Evolutionary conservation across 2,113 vertebrate species (phyloP).

Genomic region (Zeus faber): DNA sequence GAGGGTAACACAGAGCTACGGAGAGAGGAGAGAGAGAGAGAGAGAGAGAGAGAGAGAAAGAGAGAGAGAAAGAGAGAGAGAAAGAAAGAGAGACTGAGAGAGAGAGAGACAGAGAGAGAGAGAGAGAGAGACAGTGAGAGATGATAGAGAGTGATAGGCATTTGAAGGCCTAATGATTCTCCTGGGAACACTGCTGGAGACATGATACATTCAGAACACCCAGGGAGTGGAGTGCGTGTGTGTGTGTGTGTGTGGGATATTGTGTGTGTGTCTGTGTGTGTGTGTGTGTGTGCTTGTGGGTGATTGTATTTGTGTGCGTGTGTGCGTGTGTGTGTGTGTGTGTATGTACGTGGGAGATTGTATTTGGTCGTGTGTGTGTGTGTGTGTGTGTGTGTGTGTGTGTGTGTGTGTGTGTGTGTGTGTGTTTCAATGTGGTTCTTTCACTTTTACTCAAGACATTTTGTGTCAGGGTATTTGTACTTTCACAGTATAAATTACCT

Average conservation of each 20-base stretch:
- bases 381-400: too few species aligned
- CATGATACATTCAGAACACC: conserved; percentile 1
- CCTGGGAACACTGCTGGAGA: conserved; percentile 19
- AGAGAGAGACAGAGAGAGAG: conserved; percentile 1
- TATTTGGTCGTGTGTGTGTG: too few species aligned
- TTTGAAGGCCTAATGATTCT: conserved; percentile 37
- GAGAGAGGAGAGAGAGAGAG: background rate
- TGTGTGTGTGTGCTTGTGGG: too few species aligned
- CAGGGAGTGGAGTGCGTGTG: background rate
- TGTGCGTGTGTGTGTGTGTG: background rate
- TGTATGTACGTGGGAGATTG: too few species aligned
- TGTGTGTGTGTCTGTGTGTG: too few species aligned
- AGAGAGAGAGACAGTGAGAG: background rate
- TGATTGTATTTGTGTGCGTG: background rate
- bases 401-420: too few species aligned
- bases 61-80: background rate
- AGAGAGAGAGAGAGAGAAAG: background rate
- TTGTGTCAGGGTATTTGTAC: too few species aligned
- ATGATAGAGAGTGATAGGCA: background rate
- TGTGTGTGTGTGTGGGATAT: background rate
- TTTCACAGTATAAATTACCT: too few species aligned
- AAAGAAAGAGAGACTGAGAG: conserved; percentile 5
- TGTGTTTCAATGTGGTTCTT: too few species aligned
- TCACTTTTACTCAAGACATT: too few species aligned
- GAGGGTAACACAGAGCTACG: too few species aligned